Evolutionary conservation across 2,888 invertebrate species (phyloP), one percentile per base, ranked within the genome.

Genomic region (Cartodere bifasciata): DNA sequence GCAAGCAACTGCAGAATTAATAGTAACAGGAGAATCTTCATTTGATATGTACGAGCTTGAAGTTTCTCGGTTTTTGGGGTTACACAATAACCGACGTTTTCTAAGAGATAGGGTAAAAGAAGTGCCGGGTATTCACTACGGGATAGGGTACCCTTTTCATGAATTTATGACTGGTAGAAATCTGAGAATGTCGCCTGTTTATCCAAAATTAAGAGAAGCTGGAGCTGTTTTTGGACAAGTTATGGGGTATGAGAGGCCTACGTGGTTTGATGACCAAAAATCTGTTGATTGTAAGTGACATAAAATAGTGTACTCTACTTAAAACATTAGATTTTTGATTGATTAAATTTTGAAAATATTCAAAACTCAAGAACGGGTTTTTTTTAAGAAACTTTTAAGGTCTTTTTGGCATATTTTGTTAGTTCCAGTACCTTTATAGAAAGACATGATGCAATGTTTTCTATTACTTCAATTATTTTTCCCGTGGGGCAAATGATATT

Each of bases 201-300:
- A 91, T 64, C 87, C 92, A 0, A 82, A 87, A 35, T 63, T 95
- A 10, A 72, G 83, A 40, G 86, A 86, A 53, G 84, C 82, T 6
- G 94, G 94, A 0, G 97, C 91, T 1, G 83, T 91, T 4, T 97
- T 97, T 55, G 90, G 91, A 0, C 94, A 95, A 58, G 86, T 88
- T 15, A 95, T 95, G 91, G 95, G 95, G 0, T 97, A 95, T 56
- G 97, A 97, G 58, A 66, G 95, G 38, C 92, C 95, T 0, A 75
- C 84, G 17, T 95, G 86, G 76, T 97, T 94, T 53, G 80, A 86
- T 46, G 60, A 62, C 14, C 55, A 62, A 9, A 59, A 62, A 30
- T 59, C 60, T 13, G 13, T 37, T 32, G 49, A 55, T 31, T 64
- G 66, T 67, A 40, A 42, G 44, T 52, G 38, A 13, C 16, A 26